Base-by-base conservation (phyloP, 37 sponge, comb jelly and placozoan genomes). In the Oscarella lobularis region DNA sequence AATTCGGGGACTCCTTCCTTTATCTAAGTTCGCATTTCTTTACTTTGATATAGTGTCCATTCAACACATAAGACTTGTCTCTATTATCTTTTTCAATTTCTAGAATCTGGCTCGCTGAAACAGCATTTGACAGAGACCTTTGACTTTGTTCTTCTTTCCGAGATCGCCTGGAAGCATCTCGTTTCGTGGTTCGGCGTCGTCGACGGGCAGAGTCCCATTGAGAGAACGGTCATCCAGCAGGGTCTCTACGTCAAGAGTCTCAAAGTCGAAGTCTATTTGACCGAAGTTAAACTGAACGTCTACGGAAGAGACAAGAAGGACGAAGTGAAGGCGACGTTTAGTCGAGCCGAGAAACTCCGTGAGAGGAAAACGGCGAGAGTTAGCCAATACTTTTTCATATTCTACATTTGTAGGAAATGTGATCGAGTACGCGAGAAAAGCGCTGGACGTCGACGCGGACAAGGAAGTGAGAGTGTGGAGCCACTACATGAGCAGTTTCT, bases 201-300 rank as follows among this genome's bases (percentile, higher is more conserved):
- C 0, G 72, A 78, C 0, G 79, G 75, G 9, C 76, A 77, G 2
- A 32, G 40, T 0, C 79, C 84, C 29, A 79, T 90, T 39, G 65
- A 37, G 29, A 79, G 90, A 39, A 74, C 48, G 38, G 92, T 87
- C 38, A 84, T 91, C 69, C 86, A 87, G 76, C 74, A 83, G 67
- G 92, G 92, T 9, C 66, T 78, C 2, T 87, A 83, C 74, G 82
- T 89, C 80, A 89, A 89, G 79, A 87, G 89, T 68, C 81, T 82
- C 55, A 94, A 89, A 74, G 95, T 94, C 55, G 95, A 94, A 67
- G 88, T 94, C 4, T 94, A 94, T 71, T 75, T 82, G 37, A 41
- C 86, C 48, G 77, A 86, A 5, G 72, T 94, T 40, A 90, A 87
- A 48, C 78, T 89, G 33, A 79, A 77, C 74, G 54, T 86, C 6